Evolutionary conservation across 2,797 vertebrate species (phyloP), one percentile per base, ranked within the genome.

Genomic region (Loris lydekkerianus): DNA sequence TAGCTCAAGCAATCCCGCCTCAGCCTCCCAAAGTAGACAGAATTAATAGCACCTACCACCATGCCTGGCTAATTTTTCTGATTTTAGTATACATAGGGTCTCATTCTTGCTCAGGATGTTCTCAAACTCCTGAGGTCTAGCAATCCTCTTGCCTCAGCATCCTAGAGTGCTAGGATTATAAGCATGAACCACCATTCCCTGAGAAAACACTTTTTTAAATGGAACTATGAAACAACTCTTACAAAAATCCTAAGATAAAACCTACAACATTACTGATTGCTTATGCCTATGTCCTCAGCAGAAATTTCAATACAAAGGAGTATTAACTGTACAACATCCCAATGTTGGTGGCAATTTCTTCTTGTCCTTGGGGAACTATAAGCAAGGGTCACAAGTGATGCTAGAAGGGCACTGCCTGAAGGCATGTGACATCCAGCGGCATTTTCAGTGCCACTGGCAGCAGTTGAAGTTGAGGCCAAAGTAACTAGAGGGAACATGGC

Each of bases 361-460:
- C 11, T 77, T 11, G 0, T 53, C 53, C 13, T 53, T 77, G n/a
- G 17, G 25, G 17, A 81, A 21, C 49, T 15, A 2, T 40, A 11
- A 67, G 29, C 61, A 27, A 15, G 63, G 53, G 25, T 76, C 27
- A 83, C 7, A 27, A 13, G 2, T 43, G 11, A n/a, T 53, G 40
- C 29, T 65, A 37, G 23, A 40, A 0, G 1, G 11, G 3, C 1
- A 2, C 2, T 29, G 17, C 40, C 8, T 17, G 11, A 53, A 78
- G 37, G n/a, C 40, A 21, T 10, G 25, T 21, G 46, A 11, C 25
- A 7, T 49, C n/a, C 10, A 10, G 7, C n/a, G 43, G 18, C 2
- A 8, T 46, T 49, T 63, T 60, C 58, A 46, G 34, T 58, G 40
- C 21, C 60, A 58, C 29, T 15, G 7, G 5, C 43, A 3, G 43